A percentile compares a stretch with the other conserved stretches of the same genome.
Conservation (phyloP, 2,797 vertebrate genomes). For the Phaenicophaeus curvirostris region DNA sequence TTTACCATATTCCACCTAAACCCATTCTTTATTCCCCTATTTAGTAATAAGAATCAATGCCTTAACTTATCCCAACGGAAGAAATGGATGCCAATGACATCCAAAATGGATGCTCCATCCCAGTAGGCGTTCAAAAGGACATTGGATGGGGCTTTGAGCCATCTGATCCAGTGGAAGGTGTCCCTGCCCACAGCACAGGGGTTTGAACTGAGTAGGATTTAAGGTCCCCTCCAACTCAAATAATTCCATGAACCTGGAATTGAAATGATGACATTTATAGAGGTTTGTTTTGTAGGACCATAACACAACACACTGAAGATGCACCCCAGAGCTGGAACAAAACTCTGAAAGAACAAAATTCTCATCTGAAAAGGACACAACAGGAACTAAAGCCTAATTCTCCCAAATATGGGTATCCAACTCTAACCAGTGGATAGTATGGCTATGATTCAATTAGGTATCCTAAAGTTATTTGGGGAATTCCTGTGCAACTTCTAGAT, state of each 20-base stretch:
- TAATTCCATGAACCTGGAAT: too few relatives aligned
- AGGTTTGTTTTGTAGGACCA: background rate
- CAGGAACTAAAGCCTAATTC: background rate
- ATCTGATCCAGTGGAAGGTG: too few relatives aligned
- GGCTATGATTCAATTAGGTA: background rate
- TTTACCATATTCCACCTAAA: background rate
- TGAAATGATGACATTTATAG: background rate
- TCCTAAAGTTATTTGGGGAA: background rate
- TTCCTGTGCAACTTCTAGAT: background rate
- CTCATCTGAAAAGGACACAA: background rate
- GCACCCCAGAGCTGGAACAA: background rate
- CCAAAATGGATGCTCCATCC: too few relatives aligned
- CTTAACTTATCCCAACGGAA: background rate
- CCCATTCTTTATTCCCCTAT: background rate
- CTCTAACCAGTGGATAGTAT: background rate
- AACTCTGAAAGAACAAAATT: background rate
- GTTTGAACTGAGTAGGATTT: too few relatives aligned
- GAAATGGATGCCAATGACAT: too few relatives aligned
- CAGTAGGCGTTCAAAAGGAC: too few relatives aligned
- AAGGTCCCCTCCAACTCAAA: too few relatives aligned
- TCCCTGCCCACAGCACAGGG: too few relatives aligned
- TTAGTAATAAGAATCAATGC: background rate
- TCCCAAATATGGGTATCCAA: accelerated
- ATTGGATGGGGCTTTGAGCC: too few relatives aligned
- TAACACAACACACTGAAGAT: too few relatives aligned